Evolutionary conservation across 2,113 vertebrate species (phyloP).

Genomic region (Bettongia penicillata): DNA sequence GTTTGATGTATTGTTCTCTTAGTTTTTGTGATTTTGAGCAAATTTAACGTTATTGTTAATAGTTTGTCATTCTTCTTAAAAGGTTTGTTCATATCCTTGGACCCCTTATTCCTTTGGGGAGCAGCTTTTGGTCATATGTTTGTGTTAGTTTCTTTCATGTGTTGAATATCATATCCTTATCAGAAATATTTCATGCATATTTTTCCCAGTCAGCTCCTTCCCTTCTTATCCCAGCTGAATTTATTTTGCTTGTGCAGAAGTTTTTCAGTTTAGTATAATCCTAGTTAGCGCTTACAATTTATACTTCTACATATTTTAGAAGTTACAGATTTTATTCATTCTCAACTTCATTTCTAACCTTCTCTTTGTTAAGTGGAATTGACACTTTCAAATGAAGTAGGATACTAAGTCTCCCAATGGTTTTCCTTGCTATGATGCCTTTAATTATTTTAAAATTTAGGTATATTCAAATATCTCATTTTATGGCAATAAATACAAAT

Average conservation of each 20-base stretch:
- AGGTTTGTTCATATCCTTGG: background rate
- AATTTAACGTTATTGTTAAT: background rate
- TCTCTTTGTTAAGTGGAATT: background rate
- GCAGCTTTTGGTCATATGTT: background rate
- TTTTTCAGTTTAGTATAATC: background rate
- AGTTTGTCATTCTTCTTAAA: background rate
- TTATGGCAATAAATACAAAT: background rate
- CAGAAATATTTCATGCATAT: background rate
- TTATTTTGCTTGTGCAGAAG: background rate
- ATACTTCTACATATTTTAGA: too few species aligned
- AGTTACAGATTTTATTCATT: too few species aligned
- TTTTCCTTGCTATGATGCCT: background rate
- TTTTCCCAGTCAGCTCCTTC: background rate
- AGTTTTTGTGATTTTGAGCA: background rate
- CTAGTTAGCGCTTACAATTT: too few species aligned
- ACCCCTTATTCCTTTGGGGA: background rate
- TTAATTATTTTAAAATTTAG: background rate
- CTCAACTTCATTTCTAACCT: too few species aligned
- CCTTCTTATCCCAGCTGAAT: background rate
- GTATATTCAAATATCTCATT: background rate
- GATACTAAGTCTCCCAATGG: background rate
- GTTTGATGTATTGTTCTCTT: background rate
- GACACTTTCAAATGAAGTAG: background rate
- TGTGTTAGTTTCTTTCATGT: background rate
- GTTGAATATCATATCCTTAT: background rate